Conservation (phyloP, 1,140 invertebrate species). For the Ylistrum balloti region DNA sequence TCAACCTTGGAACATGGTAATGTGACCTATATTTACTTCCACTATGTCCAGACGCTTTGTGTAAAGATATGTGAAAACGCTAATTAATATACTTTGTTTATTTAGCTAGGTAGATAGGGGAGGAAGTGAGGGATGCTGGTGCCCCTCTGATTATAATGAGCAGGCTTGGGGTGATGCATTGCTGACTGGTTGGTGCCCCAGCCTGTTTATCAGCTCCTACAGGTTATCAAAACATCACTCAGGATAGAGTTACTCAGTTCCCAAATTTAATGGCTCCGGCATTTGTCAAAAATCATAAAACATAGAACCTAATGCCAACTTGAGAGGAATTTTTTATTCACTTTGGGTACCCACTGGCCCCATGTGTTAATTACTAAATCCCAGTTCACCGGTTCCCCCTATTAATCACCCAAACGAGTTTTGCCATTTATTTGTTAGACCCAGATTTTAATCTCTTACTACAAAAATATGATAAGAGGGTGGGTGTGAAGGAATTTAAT, state of each 20-base stretch:
- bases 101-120: not conserved
- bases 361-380: conserved; percentile 9
- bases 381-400: not conserved
- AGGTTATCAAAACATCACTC: conserved; percentile 49
- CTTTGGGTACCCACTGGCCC: not conserved
- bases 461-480: conserved; percentile 12
- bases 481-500: conserved; percentile 38
- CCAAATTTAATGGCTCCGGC: conserved; percentile 43
- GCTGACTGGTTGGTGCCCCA: conserved; percentile 18
- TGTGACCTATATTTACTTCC: not conserved
- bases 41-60: conserved; percentile 7
- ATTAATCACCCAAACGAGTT: conserved; percentile 32
- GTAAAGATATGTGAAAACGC: conserved; percentile 21
- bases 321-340: conserved; percentile 35
- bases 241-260: conserved; percentile 25
- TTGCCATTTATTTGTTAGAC: conserved; percentile 35
- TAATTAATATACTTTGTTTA: conserved; percentile 30
- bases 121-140: not conserved
- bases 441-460: conserved; percentile 39
- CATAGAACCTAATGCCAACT: conserved; percentile 45
- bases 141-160: conserved; percentile 31
- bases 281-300: conserved; percentile 49
- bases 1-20: not conserved
- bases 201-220: conserved; percentile 37
- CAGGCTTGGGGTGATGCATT: conserved; percentile 30